These are phyloP conservation scores for Corythornis vintsioides DNA, from an alignment of 2,113 vertebrate species.

Conservation along the genomic window DNA sequence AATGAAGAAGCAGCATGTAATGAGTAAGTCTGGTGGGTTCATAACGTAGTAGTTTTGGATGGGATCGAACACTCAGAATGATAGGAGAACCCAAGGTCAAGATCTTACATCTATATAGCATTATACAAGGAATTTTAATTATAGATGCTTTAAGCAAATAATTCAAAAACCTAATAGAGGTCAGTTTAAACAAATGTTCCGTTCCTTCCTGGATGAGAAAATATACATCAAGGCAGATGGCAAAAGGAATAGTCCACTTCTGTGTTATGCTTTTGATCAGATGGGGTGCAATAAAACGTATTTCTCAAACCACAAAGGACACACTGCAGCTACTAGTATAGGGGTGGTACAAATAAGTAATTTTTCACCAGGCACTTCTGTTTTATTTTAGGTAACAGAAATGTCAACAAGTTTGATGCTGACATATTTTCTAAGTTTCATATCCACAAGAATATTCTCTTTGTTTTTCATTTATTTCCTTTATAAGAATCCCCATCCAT, in stretches of 20 bases:
- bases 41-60: background rate
- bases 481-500: background rate
- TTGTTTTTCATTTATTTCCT: background rate
- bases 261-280: background rate
- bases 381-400: background rate
- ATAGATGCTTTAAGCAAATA: background rate
- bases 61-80: background rate
- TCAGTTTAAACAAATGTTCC: background rate
- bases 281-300: background rate
- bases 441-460: background rate
- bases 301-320: background rate
- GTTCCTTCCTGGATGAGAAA: background rate
- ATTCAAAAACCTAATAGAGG: background rate
- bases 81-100: background rate
- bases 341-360: background rate
- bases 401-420: background rate
- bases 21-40: background rate
- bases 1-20: background rate
- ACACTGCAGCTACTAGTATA: background rate
- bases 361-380: background rate
- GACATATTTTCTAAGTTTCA: background rate
- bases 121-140: constrained; percentile 3
- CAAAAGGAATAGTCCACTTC: background rate
- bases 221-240: background rate
- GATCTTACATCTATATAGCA: background rate